A percentile compares a stretch with the other conserved stretches of the same genome.
These are phyloP conservation scores for Zoanthus sansibaricus DNA, from an alignment of 92 coral and sea anemone genomes.

Conservation along the genomic window DNA sequence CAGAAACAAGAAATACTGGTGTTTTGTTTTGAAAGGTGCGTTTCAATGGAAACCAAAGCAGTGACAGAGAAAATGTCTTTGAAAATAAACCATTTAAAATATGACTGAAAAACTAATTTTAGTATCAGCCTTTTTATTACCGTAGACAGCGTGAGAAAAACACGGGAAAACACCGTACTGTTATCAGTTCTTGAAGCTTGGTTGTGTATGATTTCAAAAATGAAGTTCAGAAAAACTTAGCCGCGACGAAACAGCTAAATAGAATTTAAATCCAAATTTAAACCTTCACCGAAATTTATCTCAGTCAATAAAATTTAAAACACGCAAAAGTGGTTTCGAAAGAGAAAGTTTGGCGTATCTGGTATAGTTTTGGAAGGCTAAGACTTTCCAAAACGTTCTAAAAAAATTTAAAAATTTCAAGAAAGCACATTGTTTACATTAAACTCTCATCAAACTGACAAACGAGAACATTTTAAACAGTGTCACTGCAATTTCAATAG, in stretches of 20 bases:
- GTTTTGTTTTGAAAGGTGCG: neutral
- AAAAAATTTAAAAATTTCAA: no score
- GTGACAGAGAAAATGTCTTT: neutral
- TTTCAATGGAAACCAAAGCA: conserved; percentile 31
- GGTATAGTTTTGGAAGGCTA: no score
- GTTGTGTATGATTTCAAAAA: neutral
- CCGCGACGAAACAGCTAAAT: no score
- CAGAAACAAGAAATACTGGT: neutral
- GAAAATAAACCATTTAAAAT: neutral
- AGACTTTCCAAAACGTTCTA: no score
- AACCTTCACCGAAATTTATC: no score
- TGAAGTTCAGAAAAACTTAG: no score
- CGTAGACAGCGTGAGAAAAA: conserved; percentile 8
- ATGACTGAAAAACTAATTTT: neutral
- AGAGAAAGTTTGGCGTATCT: no score
- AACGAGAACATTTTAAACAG: neutral
- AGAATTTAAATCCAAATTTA: no score
- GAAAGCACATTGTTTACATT: neutral
- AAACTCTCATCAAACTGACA: neutral
- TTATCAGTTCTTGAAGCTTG: neutral
- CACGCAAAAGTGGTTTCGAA: no score
- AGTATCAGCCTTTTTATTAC: conserved; percentile 1
- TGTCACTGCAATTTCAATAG: neutral
- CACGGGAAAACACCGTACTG: neutral
- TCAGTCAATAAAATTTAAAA: no score